Evolutionary conservation across 2,113 vertebrate species (phyloP).

Genomic region (Physeter macrocephalus): DNA sequence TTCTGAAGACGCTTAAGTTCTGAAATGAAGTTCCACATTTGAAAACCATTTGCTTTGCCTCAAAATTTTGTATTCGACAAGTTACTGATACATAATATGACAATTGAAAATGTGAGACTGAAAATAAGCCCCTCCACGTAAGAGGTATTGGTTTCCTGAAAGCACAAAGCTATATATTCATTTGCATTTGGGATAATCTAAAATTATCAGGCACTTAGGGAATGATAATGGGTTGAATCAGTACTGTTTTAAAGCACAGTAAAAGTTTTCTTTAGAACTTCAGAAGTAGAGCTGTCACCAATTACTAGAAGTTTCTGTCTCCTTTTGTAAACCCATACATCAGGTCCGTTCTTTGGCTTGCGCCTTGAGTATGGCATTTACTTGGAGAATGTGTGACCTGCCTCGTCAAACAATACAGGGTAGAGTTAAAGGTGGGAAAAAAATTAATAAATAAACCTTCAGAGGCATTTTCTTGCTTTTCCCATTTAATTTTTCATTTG

Average conservation of each 20-base stretch:
- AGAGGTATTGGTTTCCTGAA: not conserved
- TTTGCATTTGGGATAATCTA: not conserved
- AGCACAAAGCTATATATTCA: not conserved
- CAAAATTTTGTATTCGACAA: not conserved
- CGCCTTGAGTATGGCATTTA: not conserved
- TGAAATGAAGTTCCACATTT: not conserved
- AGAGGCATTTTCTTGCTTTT: constrained; percentile 71
- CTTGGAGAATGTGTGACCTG: constrained; percentile 2
- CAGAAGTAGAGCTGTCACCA: not conserved
- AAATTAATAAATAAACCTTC: constrained; percentile 43
- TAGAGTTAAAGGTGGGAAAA: constrained; percentile 57
- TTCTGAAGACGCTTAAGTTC: not conserved
- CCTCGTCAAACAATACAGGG: constrained; percentile 14
- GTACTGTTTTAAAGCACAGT: not conserved
- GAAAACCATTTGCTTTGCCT: not conserved
- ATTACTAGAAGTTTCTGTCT: not conserved
- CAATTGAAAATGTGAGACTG: not conserved
- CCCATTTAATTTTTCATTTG: constrained; percentile 76
- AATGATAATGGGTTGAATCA: not conserved
- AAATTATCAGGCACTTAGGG: not conserved
- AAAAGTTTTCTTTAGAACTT: not conserved
- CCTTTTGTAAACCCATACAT: not conserved
- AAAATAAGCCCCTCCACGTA: not conserved
- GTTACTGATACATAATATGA: not conserved
- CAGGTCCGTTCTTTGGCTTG: not conserved